Base-by-base conservation (phyloP, 2,888 invertebrate species). In the Drosophila prolongata region DNA sequence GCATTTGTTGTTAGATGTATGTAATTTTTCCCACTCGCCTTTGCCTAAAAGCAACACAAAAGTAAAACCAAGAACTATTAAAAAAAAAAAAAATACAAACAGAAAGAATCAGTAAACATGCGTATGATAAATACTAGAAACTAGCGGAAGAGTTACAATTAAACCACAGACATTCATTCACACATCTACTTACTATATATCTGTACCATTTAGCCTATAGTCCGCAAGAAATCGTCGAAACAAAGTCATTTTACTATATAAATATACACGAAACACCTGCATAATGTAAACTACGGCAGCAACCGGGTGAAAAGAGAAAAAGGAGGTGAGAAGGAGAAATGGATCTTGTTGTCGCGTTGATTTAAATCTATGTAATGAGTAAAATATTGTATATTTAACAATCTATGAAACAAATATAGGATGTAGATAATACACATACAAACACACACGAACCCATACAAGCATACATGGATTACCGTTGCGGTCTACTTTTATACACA, bases 1-100 rank as follows among this genome's bases (percentile, higher is more conserved):
- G 84, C 84, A 84, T 84, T 84, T 84, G 86, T 84, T 84, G 84
- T 84, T 84, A 88, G 77, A 83, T 84, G 77, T 88, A 86, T 82
- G 82, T 86, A 79, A 85, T 76, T 83, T 84, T 84, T 66, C 65
- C 75, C 85, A 68, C 68, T 69, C 74, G 68, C 74, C 74, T 75
- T 74, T 73, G 73, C 73, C 73, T 68, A 67, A 60, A 73, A 59
- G 73, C 75, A 75, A 68, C 60, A 67, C 58, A 59, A 69, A 35
- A 53, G 13, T 38, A 19, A 60, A 52, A 44, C 35, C 24, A 35
- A 38, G n/a, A 56, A 47, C 16, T 49, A 49, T 56, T 38, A 47
- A 13, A 67, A 46, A 67, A 62, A 70, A 38, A 3, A 67, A 40
- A 67, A n/a, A n/a, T n/a, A 62, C 68, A 38, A 6, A 49, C 6